These are phyloP conservation scores for Myotis brandtii DNA, from an alignment of 2,113 vertebrate genomes.

Conservation along the genomic window DNA sequence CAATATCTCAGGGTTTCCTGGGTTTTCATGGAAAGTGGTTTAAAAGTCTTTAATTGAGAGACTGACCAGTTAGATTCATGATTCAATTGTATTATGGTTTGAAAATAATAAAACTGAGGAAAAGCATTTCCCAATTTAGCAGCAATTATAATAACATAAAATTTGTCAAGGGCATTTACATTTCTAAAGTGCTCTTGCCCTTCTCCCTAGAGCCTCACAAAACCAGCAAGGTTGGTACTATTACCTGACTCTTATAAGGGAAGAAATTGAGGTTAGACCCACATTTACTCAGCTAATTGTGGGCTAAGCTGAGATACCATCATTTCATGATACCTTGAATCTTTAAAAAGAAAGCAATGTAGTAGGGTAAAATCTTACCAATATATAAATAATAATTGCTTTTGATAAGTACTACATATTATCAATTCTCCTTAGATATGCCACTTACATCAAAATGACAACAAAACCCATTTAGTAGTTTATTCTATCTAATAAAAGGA, in stretches of 20 bases:
- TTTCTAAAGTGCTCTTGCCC: not conserved
- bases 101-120: not conserved
- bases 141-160: not conserved
- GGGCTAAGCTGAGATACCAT: not conserved
- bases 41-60: not conserved
- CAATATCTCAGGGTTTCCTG: not conserved
- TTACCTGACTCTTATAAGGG: not conserved
- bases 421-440: constrained; percentile 25
- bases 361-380: not conserved
- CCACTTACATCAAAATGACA: constrained; percentile 4
- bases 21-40: not conserved
- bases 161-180: constrained; percentile 26
- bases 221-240: not conserved
- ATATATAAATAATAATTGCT: not conserved
- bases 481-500: not conserved
- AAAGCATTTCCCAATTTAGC: not conserved
- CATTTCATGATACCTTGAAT: constrained; percentile 6
- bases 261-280: not conserved
- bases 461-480: not conserved
- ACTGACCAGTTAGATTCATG: not conserved
- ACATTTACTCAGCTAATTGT: not conserved
- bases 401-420: not conserved
- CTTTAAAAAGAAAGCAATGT: not conserved
- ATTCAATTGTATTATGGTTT: not conserved
- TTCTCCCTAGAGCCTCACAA: not conserved